Base-by-base conservation (phyloP, 2,888 invertebrate genomes). In the Pterostichus niger region DNA sequence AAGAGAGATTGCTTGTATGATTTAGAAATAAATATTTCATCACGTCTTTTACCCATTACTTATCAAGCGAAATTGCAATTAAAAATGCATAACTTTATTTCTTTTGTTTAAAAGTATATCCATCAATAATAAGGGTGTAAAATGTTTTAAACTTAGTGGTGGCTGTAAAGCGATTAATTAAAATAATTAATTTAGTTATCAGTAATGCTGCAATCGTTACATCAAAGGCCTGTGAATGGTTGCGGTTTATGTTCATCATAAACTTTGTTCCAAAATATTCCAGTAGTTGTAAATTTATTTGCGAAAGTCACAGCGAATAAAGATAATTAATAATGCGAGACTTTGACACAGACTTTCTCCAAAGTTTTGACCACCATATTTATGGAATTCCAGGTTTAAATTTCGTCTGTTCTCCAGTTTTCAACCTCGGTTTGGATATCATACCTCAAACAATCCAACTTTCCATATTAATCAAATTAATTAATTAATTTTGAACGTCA, bases 321-420 rank as follows among this genome's bases (percentile, higher is more conserved):
- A 71, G 68, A 71, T 71, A 44, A 71, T 71, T 71, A 71, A 71
- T 71, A 71, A 40, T 71, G 13, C 17, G 13, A 56, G 56, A 56
- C 5, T 56, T 56, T 56, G 56, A 17, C 17, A 13, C 6, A 13
- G 44, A 71, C 56, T 56, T 49, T 49, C 0, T n/a, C 10, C 1
- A 10, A 56, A 56, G 56, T 52, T 56, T 56, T 56, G 17, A 56
- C 56, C 56, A 56, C 56, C 31, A 56, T 56, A 56, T 56, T 56
- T 17, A 56, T 15, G 56, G 24, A 56, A 56, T 56, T 15, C 17
- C 17, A 56, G 17, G 17, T 9, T 56, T 10, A 56, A 56, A 56
- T 56, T 17, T 9, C 56, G 31, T 0, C 1, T 56, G 56, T 17
- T 56, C 56, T 17, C 56, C 15, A 6, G 17, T 17, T 56, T 56